These are phyloP conservation scores for Melanerpes aurifrons DNA, from an alignment of 2,113 vertebrate species.

Conservation along the genomic window DNA sequence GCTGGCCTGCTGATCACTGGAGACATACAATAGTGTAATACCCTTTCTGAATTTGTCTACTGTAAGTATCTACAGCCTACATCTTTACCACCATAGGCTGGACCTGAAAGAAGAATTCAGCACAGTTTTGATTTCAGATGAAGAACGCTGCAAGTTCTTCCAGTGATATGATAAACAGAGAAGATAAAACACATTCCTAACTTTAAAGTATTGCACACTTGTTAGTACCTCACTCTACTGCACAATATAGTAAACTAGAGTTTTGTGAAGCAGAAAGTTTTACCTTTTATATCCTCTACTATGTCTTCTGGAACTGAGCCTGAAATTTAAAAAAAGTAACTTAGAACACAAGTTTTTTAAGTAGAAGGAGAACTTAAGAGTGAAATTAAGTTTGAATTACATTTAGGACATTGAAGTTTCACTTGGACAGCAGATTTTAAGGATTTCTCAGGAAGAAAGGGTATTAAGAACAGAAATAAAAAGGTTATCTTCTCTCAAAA, in stretches of 20 bases:
- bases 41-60: not conserved
- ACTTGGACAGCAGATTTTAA: not conserved
- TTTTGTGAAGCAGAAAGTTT: not conserved
- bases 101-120: not conserved
- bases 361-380: not conserved
- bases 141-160: not conserved
- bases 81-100: not conserved
- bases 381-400: not conserved
- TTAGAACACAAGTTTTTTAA: constrained; percentile 19
- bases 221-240: not conserved
- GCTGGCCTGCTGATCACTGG: not conserved
- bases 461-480: not conserved
- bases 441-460: not conserved
- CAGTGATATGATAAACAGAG: not conserved
- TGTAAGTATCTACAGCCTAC: rapidly evolving
- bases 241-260: not conserved
- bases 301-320: constrained; percentile 91
- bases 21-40: not conserved
- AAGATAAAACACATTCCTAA: not conserved
- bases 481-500: not conserved
- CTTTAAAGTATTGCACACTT: not conserved
- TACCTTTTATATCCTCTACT: constrained; percentile 98
- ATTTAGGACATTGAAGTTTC: not conserved
- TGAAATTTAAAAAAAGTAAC: constrained; percentile 58
- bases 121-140: not conserved